Evolutionary conservation across 2,113 vertebrate species (phyloP).

Genomic region (Ranitomeya imitator): DNA sequence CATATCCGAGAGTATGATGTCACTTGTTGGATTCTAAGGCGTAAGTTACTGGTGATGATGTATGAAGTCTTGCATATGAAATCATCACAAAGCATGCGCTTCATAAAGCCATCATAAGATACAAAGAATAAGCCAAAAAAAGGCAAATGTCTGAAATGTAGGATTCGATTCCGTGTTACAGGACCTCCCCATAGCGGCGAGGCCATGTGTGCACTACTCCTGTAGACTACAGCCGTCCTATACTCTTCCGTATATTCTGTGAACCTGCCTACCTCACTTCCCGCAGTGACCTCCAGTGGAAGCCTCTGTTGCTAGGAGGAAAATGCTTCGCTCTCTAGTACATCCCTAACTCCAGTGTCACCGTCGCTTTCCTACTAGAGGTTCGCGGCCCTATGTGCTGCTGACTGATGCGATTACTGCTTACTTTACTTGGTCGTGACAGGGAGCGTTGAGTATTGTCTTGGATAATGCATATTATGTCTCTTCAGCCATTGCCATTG

Average conservation of each 20-base stretch:
- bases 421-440: neutral
- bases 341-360: neutral
- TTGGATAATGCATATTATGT: neutral
- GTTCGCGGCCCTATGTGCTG: neutral
- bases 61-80: neutral
- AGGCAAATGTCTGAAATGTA: too few relatives aligned
- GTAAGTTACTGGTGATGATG: neutral
- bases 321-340: neutral
- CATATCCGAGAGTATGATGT: neutral
- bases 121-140: neutral
- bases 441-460: neutral
- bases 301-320: slow-evolving; percentile 38
- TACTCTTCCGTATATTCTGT: neutral
- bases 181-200: neutral
- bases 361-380: neutral
- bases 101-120: neutral
- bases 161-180: neutral
- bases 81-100: neutral
- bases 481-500: neutral
- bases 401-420: slow-evolving; percentile 12
- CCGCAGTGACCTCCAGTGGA: neutral
- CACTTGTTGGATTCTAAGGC: neutral
- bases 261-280: neutral
- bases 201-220: slow-evolving; percentile 4
- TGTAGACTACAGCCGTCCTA: neutral